phyloP scores from a whole-genome alignment of 2,113 vertebrate species.

The Datnioides undecimradiatus region DNA sequence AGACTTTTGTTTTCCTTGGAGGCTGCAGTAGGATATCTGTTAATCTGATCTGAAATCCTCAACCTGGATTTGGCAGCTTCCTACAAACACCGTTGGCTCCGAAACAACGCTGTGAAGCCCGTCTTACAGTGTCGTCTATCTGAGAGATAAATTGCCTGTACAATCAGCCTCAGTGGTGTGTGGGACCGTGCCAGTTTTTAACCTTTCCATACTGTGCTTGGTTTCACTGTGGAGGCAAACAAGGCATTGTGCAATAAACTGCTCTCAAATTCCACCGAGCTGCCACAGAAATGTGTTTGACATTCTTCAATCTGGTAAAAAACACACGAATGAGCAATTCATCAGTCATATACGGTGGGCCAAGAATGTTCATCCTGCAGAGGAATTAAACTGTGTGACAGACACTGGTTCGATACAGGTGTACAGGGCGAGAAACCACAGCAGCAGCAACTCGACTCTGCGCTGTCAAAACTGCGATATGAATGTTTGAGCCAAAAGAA shows the following conservation, averaged over 20 bases:
- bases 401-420: neutral
- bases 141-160: conserved; percentile 59
- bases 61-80: conserved; percentile 67
- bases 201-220: conserved; percentile 29
- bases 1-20: conserved; percentile 76
- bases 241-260: conserved; percentile 28
- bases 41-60: conserved; percentile 79
- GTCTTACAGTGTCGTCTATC: conserved; percentile 45
- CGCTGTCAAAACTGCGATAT: conserved; percentile 4
- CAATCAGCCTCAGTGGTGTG: conserved; percentile 36
- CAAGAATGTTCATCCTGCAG: neutral
- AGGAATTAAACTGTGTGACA: neutral
- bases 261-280: conserved; percentile 34
- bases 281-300: conserved; percentile 20
- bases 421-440: neutral
- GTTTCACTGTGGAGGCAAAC: conserved; percentile 31
- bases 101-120: conserved; percentile 18
- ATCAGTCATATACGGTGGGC: neutral
- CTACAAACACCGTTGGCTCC: conserved; percentile 71
- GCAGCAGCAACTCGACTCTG: neutral
- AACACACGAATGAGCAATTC: neutral
- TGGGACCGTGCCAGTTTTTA: conserved; percentile 47
- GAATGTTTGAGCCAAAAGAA: neutral
- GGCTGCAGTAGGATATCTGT: conserved; percentile 72
- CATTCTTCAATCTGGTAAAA: conserved; percentile 23